phyloP scores from a whole-genome alignment of 2,888 invertebrate species.

The Hydroisotoma schaefferi region DNA sequence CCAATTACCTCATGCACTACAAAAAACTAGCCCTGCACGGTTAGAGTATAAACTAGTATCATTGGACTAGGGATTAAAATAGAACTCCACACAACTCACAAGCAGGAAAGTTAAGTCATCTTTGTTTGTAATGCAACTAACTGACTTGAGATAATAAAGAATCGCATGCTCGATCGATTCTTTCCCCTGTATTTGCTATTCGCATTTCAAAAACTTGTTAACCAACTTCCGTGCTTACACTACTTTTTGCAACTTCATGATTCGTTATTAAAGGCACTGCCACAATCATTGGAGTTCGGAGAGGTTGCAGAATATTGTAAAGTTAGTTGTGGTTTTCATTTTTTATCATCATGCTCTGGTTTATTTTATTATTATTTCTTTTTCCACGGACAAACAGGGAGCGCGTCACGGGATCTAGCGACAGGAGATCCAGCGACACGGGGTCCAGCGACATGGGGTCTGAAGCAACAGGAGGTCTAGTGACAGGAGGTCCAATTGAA shows the following conservation, averaged over 20 bases:
- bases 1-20: too few relatives aligned
- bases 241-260: not conserved
- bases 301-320: not conserved
- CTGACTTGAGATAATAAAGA: too few relatives aligned
- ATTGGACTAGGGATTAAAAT: not conserved
- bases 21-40: not conserved
- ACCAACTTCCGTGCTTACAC: constrained; percentile 2
- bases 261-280: not conserved
- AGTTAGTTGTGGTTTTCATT: not conserved
- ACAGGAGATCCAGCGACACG: too few relatives aligned
- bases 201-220: constrained; percentile 2
- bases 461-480: too few relatives aligned
- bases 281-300: too few relatives aligned
- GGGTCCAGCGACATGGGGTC: too few relatives aligned
- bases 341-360: not conserved
- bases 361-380: not conserved
- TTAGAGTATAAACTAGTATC: not conserved
- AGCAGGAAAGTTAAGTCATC: too few relatives aligned
- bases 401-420: too few relatives aligned
- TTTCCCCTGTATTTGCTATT: not conserved
- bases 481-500: too few relatives aligned
- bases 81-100: too few relatives aligned
- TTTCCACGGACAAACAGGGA: too few relatives aligned
- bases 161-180: not conserved
- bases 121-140: too few relatives aligned